These are phyloP conservation scores for Phrynocephalus guinanensis DNA, from an alignment of 2,797 vertebrate genomes.

Conservation along the genomic window DNA sequence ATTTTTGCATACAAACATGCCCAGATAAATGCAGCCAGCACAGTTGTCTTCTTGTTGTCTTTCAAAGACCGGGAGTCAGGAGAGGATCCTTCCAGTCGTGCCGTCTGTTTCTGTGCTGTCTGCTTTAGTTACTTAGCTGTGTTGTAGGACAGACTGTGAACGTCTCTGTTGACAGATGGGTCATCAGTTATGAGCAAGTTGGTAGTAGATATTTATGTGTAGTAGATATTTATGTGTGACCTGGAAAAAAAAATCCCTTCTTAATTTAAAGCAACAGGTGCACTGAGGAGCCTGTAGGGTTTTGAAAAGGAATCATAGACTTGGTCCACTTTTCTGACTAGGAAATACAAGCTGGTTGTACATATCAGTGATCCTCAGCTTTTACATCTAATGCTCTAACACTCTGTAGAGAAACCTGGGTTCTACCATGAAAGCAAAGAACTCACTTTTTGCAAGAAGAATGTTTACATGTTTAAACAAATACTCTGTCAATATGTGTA, in stretches of 20 bases:
- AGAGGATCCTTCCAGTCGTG: conserved; percentile 58
- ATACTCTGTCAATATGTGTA: no score
- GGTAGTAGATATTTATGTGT: conserved; percentile 63
- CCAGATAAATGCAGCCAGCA: conserved; percentile 41
- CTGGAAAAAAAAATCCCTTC: conserved; percentile 10
- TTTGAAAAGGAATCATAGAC: not conserved
- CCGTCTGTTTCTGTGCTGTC: conserved; percentile 62
- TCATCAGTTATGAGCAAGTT: conserved; percentile 63
- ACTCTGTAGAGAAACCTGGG: no score
- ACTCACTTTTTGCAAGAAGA: no score
- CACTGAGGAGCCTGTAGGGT: conserved; percentile 50
- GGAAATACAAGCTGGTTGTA: not conserved
- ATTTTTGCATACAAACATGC: conserved; percentile 29
- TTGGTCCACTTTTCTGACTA: conserved; percentile 1
- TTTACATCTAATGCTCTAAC: no score
- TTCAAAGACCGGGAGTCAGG: not conserved
- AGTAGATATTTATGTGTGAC: conserved; percentile 60
- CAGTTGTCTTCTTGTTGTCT: conserved; percentile 54
- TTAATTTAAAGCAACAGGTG: conserved; percentile 31
- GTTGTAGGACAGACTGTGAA: conserved; percentile 65
- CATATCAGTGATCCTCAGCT: not conserved
- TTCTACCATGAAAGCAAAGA: no score
- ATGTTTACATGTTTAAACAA: no score
- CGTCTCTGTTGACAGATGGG: conserved; percentile 63
- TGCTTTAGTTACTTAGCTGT: conserved; percentile 66